A percentile compares a stretch with the other conserved stretches of the same genome.
phyloP scores from a whole-genome alignment of 2,797 vertebrate species.

The Acipenser ruthenus region DNA sequence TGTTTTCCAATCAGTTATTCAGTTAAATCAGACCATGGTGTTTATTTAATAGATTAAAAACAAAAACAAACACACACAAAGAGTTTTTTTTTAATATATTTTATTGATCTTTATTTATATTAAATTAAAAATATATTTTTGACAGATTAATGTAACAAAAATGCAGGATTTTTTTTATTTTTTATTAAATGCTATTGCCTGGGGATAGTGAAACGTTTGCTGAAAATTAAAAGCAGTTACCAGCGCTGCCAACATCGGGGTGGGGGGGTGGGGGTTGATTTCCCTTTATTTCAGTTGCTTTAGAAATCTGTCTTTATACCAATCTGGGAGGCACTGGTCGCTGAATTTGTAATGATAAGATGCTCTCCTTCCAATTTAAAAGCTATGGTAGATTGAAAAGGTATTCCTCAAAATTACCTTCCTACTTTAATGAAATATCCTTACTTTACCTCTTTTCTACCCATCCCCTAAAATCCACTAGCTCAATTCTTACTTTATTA shows the following conservation, averaged over 20 bases:
- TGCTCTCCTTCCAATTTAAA: constrained; percentile 13
- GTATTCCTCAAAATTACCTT: too few relatives aligned
- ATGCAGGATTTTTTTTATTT: constrained; percentile 87
- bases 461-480: too few relatives aligned
- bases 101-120: constrained; percentile 99
- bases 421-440: too few relatives aligned
- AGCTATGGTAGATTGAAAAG: too few relatives aligned
- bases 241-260: constrained; percentile 26
- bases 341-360: constrained; percentile 18
- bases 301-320: background rate
- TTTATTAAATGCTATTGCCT: constrained; percentile 82
- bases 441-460: too few relatives aligned
- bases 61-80: constrained; percentile 9
- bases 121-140: constrained; percentile 99
- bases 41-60: background rate
- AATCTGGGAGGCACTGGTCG: constrained; percentile 8
- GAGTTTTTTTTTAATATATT: constrained; percentile 48
- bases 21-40: too few relatives aligned
- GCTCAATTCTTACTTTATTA: too few relatives aligned
- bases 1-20: too few relatives aligned
- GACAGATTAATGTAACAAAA: constrained; percentile 99
- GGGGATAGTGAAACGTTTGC: constrained; percentile 61
- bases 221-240: constrained; percentile 27
- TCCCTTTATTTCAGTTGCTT: too few relatives aligned
- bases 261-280: constrained; percentile 1